Evolutionary conservation across 2,888 invertebrate genomes (phyloP), one percentile per base, ranked within the genome.

Genomic region (Pyrocoelia pectoralis): DNA sequence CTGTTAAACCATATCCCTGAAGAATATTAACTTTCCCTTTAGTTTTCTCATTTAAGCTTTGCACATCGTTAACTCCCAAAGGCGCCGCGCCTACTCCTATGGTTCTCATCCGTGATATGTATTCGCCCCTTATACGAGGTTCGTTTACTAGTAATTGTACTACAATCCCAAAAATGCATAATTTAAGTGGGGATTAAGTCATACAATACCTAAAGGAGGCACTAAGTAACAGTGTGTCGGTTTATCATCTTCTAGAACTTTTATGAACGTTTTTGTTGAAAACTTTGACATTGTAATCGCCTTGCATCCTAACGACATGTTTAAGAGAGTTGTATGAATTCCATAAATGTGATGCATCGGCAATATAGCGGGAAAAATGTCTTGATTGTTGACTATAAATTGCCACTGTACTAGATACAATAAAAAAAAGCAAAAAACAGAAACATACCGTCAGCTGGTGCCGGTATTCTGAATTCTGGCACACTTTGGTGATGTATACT

Each of bases 321-420:
- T 84, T 1, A 88, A 73, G 69, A 90, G 80, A 0, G 86, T 81
- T 0, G 88, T 81, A 0, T 87, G 85, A 43, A 92, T 80, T 0
- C 93, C 94, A 74, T 91, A 94, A 58, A 92, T 90, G 79, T 95
- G 95, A 80, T 89, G 94, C 79, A 93, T 88, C 1, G 95, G 94
- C 54, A 95, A 79, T 12, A 94, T 84, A 17, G 86, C 86, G 0
- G 92, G 87, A 1, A 88, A 66, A 0, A 88, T 80, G 55, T 91
- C 90, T 80, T 91, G 91, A 54, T 77, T 73, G 9, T 74, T 76
- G 6, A 80, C 86, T 85, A 79, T 54, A 80, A 79, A 5, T 3
- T 5, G 51, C 18, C 24, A 17, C 10, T 46, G 14, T 13, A 13
- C 3, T n/a, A 50, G 28, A 1, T 28, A 4, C 52, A 53, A 61